These are phyloP conservation scores for Cephus cinctus DNA, from an alignment of 1,140 invertebrate genomes.

Conservation along the genomic window DNA sequence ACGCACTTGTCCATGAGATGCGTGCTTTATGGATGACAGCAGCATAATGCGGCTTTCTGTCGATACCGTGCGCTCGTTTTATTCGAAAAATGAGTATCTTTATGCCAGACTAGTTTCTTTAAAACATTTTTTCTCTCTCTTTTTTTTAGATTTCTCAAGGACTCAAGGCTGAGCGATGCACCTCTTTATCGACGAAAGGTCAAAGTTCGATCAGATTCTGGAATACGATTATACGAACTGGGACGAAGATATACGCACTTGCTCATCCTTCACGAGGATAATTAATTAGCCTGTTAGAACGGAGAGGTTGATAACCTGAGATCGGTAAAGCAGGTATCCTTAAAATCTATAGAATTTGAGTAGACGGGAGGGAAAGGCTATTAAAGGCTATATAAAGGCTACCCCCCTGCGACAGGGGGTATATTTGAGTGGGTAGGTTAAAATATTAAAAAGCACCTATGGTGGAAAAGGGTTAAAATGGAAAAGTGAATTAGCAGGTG, in stretches of 20 bases:
- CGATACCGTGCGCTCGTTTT: not conserved
- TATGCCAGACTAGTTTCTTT: slow-evolving; percentile 2
- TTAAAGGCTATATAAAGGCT: not conserved
- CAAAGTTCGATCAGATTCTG: too few relatives aligned
- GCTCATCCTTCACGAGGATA: too few relatives aligned
- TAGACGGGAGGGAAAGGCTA: not conserved
- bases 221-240: too few relatives aligned
- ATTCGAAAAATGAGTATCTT: not conserved
- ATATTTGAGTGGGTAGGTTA: not conserved
- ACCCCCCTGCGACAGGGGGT: not conserved
- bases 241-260: too few relatives aligned
- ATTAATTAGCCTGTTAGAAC: not conserved
- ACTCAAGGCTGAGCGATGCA: too few relatives aligned
- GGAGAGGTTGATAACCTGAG: not conserved
- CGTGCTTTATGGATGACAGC: not conserved
- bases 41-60: not conserved
- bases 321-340: not conserved
- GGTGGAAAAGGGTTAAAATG: not conserved
- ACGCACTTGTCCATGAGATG: slow-evolving; percentile 16
- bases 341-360: not conserved
- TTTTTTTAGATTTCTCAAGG: too few relatives aligned
- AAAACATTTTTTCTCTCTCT: slow-evolving; percentile 10
- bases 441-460: not conserved
- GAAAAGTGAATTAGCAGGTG: not conserved
- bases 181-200: too few relatives aligned